phyloP scores from a whole-genome alignment of 2,888 invertebrate species.

The Eilema sororculum region DNA sequence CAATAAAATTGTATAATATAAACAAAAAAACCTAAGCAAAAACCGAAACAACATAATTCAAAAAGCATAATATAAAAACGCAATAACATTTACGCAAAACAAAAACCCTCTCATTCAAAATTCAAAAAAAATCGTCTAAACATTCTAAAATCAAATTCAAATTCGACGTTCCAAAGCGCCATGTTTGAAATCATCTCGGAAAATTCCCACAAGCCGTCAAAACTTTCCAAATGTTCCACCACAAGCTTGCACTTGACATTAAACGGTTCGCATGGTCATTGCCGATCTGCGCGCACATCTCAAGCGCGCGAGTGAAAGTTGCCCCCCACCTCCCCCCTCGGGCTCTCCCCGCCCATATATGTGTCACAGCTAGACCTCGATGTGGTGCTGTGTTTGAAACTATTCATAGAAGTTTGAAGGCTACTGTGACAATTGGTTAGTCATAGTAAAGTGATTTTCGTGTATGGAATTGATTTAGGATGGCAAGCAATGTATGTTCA shows the following conservation, averaged over 20 bases:
- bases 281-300: slow-evolving; percentile 61
- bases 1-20: background rate
- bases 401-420: background rate
- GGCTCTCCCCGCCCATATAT: slow-evolving; percentile 44
- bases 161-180: background rate
- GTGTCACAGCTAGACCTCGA: slow-evolving; percentile 53
- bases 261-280: slow-evolving; percentile 72
- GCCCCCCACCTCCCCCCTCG: slow-evolving; percentile 44
- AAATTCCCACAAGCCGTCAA: slow-evolving; percentile 17
- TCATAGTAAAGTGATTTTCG: background rate
- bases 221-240: slow-evolving; percentile 41
- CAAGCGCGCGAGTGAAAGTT: slow-evolving; percentile 78
- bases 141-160: background rate
- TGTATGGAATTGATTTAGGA: background rate
- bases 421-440: background rate
- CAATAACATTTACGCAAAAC: background rate
- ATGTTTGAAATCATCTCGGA: slow-evolving; percentile 5
- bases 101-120: too few relatives aligned
- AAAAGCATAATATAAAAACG: background rate
- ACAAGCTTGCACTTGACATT: slow-evolving; percentile 73
- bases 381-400: slow-evolving; percentile 11
- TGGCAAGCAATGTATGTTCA: background rate
- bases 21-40: too few relatives aligned
- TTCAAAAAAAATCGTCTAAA: background rate
- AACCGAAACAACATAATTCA: background rate